Conservation (phyloP, 2,113 vertebrate species). For the Mellivora capensis region DNA sequence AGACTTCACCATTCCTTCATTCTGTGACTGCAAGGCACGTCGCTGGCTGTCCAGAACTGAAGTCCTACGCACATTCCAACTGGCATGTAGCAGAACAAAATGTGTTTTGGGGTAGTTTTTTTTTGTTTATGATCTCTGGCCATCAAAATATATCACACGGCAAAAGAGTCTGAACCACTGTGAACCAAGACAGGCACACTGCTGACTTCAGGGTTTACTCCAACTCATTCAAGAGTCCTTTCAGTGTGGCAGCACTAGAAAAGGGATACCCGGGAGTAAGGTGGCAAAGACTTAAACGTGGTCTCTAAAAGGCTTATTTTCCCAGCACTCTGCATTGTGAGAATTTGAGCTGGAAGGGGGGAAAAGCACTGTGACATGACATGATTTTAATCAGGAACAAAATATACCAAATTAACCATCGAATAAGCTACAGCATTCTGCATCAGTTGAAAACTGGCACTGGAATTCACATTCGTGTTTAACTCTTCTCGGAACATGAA, state of each 20-base stretch:
- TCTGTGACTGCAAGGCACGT: neutral
- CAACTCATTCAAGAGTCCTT: conserved; percentile 16
- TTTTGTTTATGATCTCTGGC: neutral
- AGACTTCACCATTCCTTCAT: neutral
- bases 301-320: conserved; percentile 43
- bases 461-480: conserved; percentile 7
- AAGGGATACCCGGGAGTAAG: neutral
- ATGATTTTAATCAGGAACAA: conserved; percentile 26
- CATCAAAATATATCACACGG: conserved; percentile 44
- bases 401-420: conserved; percentile 37
- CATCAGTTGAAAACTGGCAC: conserved; percentile 16
- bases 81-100: conserved; percentile 4
- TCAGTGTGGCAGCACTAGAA: neutral
- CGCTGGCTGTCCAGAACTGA: neutral
- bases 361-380: neutral
- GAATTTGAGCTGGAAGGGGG: neutral
- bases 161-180: neutral
- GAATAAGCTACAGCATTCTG: neutral
- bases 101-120: neutral
- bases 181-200: neutral
- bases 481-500: conserved; percentile 39
- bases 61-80: conserved; percentile 21
- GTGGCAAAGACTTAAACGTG: neutral
- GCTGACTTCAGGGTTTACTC: neutral
- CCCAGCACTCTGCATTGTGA: neutral